Evolutionary conservation across 1,140 invertebrate species (phyloP), one percentile per base, ranked within the genome.

Genomic region (Alviniconcha marisindica): DNA sequence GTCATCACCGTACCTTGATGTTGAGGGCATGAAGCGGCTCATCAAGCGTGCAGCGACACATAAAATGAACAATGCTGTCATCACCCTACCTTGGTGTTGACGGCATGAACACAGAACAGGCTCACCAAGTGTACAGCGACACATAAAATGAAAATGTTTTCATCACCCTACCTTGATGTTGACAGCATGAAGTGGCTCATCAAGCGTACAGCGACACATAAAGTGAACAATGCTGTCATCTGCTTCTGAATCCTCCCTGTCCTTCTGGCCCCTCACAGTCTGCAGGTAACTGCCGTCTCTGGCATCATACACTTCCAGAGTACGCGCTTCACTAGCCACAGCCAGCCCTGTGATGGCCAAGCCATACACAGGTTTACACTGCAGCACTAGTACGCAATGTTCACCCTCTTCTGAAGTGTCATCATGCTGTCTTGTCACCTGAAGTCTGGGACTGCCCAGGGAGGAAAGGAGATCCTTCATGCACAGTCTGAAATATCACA

Each of bases 241-340:
- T 21, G 54, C 73, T 14, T 63, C 54, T 63, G 69, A 63, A 24
- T 63, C 71, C 31, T 82, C 69, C 18, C 2, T 28, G n/a, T 76
- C 69, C 28, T 48, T 71, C 31, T 56, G 14, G 15, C 81, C 81
- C 36, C 51, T 82, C 69, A 76, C 33, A 63, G 81, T 76, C 54
- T 44, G 44, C 31, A 82, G 71, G 40, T 82, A 82, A 40, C 78
- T 66, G 38, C 73, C 71, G n/a, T 82, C 36, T 31, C 21, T 76
- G 48, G 10, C 18, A 51, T 82, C 73, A 77, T 82, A 82, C n/a
- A 82, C 10, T 40, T 82, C 81, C 21, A 82, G 21, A 10, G 38
- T 63, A 12, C 71, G 71, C 38, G 81, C 69, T 28, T 82, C 81
- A 15, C 69, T 82, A 31, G 73, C 71, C 36, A 82, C 40, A 5